phyloP scores from a whole-genome alignment of 2,113 vertebrate genomes.

The Ploceus nigricollis region DNA sequence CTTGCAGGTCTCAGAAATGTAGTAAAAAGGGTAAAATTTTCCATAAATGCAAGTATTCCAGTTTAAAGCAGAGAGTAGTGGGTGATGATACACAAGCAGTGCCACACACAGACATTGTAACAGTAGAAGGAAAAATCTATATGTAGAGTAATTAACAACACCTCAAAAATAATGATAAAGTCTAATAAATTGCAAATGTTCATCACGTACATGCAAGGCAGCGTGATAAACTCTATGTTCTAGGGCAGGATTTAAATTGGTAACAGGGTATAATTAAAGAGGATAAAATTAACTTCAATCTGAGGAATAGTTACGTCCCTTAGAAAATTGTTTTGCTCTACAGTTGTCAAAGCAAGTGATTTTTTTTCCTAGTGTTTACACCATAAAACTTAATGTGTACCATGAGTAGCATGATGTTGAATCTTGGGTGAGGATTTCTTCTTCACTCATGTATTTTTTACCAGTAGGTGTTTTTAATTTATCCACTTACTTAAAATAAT shows the following conservation, averaged over 20 bases:
- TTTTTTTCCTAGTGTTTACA: neutral
- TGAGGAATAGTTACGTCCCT: neutral
- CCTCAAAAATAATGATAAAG: neutral
- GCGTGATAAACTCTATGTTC: neutral
- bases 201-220: neutral
- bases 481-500: neutral
- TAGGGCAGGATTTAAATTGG: constrained; percentile 13
- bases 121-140: neutral
- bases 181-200: neutral
- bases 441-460: neutral
- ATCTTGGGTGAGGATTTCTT: neutral
- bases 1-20: neutral
- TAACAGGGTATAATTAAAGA: neutral
- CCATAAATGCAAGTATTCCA: neutral
- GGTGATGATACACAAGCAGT: neutral
- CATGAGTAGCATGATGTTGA: neutral
- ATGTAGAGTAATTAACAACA: neutral
- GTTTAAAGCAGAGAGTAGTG: neutral
- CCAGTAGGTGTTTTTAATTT: neutral
- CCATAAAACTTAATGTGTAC: neutral
- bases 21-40: neutral
- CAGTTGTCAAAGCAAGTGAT: neutral
- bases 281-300: constrained; percentile 8
- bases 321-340: constrained; percentile 16
- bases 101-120: neutral